Percentiles rank a stretch among this genome's conserved stretches.
phyloP scores from a whole-genome alignment of 1,140 invertebrate genomes.

The Harpegnathos saltator region DNA sequence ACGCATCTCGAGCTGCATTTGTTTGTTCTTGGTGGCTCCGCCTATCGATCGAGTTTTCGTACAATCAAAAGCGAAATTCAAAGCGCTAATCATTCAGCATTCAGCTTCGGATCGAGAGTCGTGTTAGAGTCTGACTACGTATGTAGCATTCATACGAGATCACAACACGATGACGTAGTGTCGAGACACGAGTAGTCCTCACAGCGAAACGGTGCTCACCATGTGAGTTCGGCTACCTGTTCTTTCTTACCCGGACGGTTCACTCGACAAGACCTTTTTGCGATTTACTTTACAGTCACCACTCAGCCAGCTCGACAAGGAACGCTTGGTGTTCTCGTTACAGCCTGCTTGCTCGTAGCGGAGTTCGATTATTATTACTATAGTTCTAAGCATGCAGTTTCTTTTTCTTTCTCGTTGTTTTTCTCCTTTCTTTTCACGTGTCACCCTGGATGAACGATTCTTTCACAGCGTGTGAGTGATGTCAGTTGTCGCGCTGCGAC shows the following conservation, averaged over 20 bases:
- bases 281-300: conserved; percentile 49
- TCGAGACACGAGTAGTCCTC: neutral
- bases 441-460: conserved; percentile 71
- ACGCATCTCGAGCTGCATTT: too few species aligned
- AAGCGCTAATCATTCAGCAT: too few species aligned
- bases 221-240: conserved; percentile 28
- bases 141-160: conserved; percentile 6
- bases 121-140: neutral
- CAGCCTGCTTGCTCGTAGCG: conserved; percentile 69
- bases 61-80: too few species aligned
- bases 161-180: conserved; percentile 2
- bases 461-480: conserved; percentile 56
- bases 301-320: conserved; percentile 60
- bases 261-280: conserved; percentile 34
- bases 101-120: too few species aligned
- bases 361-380: conserved; percentile 64
- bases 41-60: too few species aligned
- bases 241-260: conserved; percentile 42
- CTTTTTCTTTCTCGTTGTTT: neutral
- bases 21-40: too few species aligned
- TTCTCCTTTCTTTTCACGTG: too few species aligned
- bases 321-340: conserved; percentile 66
- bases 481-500: conserved; percentile 15
- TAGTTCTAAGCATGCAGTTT: conserved; percentile 71
- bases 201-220: conserved; percentile 34